phyloP scores from a whole-genome alignment of 2,888 invertebrate species.

The Mycalesis mineus region DNA sequence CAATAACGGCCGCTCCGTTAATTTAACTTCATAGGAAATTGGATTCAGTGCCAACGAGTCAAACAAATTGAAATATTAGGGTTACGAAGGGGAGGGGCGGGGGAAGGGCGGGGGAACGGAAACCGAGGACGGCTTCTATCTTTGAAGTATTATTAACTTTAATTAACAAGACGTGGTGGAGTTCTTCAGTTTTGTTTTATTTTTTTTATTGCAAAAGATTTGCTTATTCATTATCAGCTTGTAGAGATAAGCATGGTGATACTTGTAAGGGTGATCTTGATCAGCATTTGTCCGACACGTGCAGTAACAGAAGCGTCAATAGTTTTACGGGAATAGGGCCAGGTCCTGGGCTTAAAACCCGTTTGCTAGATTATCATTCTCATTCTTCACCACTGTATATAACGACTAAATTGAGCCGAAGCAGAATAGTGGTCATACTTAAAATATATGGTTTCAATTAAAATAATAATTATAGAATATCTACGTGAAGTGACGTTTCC shows the following conservation, averaged over 20 bases:
- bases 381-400: too few relatives aligned
- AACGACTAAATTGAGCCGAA: too few relatives aligned
- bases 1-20: conserved; percentile 27
- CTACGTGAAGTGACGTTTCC: too few relatives aligned
- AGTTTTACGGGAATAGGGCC: too few relatives aligned
- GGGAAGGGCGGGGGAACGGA: conserved; percentile 9
- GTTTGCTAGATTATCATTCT: too few relatives aligned
- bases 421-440: too few relatives aligned
- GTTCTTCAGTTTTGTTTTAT: not conserved
- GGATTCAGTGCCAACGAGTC: conserved; percentile 27
- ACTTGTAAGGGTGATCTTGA: not conserved
- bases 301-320: too few relatives aligned
- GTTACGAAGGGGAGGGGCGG: conserved; percentile 3
- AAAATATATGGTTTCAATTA: too few relatives aligned
- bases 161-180: conserved; percentile 15
- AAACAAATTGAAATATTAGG: conserved; percentile 31
- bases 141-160: conserved; percentile 18
- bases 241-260: too few relatives aligned
- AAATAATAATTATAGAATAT: not conserved
- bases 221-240: too few relatives aligned
- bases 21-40: conserved; percentile 34
- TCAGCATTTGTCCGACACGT: too few relatives aligned
- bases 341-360: too few relatives aligned
- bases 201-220: not conserved
- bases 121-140: conserved; percentile 16